These are phyloP conservation scores for Falco naumanni DNA, from an alignment of 2,797 vertebrate genomes.

Conservation along the genomic window DNA sequence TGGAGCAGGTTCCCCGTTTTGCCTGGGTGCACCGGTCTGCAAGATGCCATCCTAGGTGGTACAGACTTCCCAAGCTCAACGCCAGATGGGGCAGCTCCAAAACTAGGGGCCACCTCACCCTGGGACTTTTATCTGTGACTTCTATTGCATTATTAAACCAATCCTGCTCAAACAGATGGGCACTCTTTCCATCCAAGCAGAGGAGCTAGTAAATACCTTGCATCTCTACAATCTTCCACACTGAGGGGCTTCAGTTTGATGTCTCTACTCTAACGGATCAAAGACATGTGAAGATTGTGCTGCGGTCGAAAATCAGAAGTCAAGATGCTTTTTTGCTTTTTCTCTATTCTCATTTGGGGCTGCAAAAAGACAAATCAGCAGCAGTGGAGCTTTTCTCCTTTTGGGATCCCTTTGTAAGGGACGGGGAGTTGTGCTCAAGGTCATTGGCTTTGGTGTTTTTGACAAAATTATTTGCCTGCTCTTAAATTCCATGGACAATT, in stretches of 20 bases:
- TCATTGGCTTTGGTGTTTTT: slow-evolving; percentile 29
- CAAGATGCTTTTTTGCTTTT: not conserved
- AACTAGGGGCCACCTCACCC: not conserved
- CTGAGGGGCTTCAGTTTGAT: not conserved
- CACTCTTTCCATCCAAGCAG: not conserved
- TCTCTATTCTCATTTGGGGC: not conserved
- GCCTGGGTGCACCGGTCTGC: too few species aligned
- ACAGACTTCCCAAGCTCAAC: not conserved
- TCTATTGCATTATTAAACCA: not conserved
- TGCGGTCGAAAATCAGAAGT: not conserved
- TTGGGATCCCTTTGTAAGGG: not conserved
- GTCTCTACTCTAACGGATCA: not conserved
- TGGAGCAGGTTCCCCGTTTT: not conserved
- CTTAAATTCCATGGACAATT: slow-evolving; percentile 49
- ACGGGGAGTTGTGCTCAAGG: slow-evolving; percentile 12
- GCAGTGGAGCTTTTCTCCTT: not conserved
- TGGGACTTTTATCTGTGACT: not conserved
- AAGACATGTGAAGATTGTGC: not conserved
- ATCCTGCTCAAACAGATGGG: not conserved
- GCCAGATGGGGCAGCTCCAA: not conserved
- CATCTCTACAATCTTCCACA: not conserved
- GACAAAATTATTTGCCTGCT: slow-evolving; percentile 51
- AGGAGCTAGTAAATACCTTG: not conserved
- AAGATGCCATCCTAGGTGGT: not conserved
- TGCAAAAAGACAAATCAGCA: not conserved